Evolutionary conservation across 2,797 vertebrate genomes (phyloP).

Genomic region (Sebastes nivosus): DNA sequence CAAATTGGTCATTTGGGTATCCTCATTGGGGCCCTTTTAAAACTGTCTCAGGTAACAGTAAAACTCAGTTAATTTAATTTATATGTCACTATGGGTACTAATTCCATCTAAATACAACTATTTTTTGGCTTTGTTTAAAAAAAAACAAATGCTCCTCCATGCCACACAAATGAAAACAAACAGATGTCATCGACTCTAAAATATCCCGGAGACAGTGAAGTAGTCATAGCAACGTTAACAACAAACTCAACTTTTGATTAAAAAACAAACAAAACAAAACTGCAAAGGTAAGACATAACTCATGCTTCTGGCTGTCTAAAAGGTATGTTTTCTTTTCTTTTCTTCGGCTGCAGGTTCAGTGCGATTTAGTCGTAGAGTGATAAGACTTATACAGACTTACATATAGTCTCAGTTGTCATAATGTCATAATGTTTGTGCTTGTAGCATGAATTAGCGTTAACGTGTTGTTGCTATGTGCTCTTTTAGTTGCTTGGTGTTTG

Average conservation of each 20-base stretch:
- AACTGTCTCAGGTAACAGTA: background rate
- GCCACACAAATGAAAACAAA: background rate
- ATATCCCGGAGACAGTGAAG: background rate
- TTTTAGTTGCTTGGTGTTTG: background rate
- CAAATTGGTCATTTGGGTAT: background rate
- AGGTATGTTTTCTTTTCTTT: background rate
- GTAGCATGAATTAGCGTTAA: background rate
- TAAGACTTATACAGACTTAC: background rate
- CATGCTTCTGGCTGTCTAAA: too few relatives aligned
- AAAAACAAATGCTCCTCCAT: background rate
- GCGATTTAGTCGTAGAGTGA: background rate
- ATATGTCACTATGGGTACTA: background rate
- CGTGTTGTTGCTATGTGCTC: background rate
- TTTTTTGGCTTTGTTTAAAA: background rate
- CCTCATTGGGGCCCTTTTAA: background rate
- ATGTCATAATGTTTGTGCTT: background rate
- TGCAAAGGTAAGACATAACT: background rate
- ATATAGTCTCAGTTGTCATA: background rate
- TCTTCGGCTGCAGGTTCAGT: background rate
- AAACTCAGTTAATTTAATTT: background rate
- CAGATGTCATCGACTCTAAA: background rate
- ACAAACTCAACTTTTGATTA: background rate
- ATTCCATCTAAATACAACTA: background rate
- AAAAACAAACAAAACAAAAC: too few relatives aligned
- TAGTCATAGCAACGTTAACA: background rate